phyloP scores from a whole-genome alignment of 2,797 vertebrate species.

The Zalophus californianus region DNA sequence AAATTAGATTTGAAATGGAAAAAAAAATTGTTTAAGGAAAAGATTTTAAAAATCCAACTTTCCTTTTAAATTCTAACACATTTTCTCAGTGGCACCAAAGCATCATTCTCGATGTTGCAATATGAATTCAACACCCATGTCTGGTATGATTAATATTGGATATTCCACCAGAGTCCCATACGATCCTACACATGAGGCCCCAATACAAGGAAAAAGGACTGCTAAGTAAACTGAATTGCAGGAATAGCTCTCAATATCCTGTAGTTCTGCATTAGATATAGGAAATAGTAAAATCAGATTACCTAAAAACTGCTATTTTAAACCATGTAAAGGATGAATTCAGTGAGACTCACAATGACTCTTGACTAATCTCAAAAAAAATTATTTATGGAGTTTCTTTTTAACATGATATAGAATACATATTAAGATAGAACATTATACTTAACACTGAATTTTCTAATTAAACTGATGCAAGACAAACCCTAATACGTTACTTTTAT shows the following conservation, averaged over 20 bases:
- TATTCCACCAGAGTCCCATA: background rate
- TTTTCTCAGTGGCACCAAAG: background rate
- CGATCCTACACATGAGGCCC: background rate
- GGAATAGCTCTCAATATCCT: background rate
- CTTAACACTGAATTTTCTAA: background rate
- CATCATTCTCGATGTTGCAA: background rate
- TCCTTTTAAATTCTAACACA: conserved; percentile 17
- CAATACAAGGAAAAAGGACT: background rate
- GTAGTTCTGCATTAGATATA: background rate
- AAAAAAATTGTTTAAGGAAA: background rate
- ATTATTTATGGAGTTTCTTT: background rate
- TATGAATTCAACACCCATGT: background rate
- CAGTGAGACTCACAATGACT: background rate
- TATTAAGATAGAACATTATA: conserved; percentile 5
- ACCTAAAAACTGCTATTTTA: conserved; percentile 1
- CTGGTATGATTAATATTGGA: background rate
- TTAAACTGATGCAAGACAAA: conserved; percentile 31
- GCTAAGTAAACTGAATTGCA: background rate
- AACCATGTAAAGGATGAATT: background rate
- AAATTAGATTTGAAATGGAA: conserved; percentile 23
- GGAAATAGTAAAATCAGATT: background rate
- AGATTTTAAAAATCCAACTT: background rate
- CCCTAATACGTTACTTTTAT: background rate
- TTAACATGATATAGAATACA: background rate
- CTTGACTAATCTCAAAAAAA: background rate